Conservation (phyloP, 2,113 vertebrate genomes). For the Chloroceryle aenea region DNA sequence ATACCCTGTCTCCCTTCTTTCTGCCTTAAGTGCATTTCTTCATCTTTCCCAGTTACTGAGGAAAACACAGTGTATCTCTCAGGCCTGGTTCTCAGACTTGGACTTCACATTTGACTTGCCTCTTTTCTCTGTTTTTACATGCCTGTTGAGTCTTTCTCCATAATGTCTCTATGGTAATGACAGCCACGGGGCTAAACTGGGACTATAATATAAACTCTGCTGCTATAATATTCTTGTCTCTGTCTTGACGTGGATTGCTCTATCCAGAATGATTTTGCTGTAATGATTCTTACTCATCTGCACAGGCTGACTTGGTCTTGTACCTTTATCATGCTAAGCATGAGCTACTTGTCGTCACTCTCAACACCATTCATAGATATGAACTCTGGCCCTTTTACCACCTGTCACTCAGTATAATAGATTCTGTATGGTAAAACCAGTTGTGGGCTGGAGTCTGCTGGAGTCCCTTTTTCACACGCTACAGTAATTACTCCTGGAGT, state of each 20-base stretch:
- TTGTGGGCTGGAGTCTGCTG: neutral
- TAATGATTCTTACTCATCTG: neutral
- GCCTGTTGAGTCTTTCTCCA: neutral
- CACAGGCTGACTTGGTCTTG: neutral
- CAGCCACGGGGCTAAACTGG: neutral
- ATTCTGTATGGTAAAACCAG: neutral
- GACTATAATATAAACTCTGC: neutral
- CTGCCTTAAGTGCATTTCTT: neutral
- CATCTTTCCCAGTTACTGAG: neutral
- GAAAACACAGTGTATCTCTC: neutral
- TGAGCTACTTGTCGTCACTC: neutral
- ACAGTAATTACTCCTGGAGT: neutral
- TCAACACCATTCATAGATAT: neutral
- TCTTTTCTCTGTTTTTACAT: neutral
- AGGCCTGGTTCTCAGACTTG: neutral
- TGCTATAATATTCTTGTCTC: neutral
- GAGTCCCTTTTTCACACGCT: neutral
- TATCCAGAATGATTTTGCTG: neutral
- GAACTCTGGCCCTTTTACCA: neutral
- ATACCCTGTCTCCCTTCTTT: neutral
- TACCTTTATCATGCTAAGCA: neutral
- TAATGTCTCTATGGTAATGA: neutral
- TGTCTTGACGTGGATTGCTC: neutral
- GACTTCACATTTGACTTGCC: neutral
- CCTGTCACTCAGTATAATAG: neutral